Evolutionary conservation across 2,888 invertebrate genomes (phyloP).

Genomic region (Leucophenga montana): DNA sequence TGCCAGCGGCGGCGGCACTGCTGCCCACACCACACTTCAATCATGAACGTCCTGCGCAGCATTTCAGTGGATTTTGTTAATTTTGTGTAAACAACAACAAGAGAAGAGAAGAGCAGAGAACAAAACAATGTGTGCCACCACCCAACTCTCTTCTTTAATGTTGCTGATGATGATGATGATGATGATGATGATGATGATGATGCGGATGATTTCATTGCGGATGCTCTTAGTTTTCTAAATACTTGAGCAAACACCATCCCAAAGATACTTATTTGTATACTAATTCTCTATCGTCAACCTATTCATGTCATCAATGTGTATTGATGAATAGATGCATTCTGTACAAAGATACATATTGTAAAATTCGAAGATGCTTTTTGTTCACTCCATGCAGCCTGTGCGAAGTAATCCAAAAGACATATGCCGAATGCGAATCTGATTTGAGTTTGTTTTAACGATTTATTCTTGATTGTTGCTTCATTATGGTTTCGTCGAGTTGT

Average conservation of each 20-base stretch:
- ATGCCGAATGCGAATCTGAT: no score
- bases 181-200: not conserved
- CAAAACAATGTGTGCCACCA: conserved; percentile 46
- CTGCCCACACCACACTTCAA: conserved; percentile 11
- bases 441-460: no score
- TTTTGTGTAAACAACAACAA: conserved; percentile 52
- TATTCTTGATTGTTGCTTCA: no score
- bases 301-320: not conserved
- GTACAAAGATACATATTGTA: not conserved
- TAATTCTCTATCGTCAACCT: no score
- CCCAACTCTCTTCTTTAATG: no score
- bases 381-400: no score
- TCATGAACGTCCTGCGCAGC: not conserved
- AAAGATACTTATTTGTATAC: not conserved
- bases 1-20: conserved; percentile 18
- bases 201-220: not conserved
- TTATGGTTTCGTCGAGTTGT: no score
- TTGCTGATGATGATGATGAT: not conserved
- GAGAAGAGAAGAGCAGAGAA: no score
- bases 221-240: not conserved
- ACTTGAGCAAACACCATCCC: not conserved
- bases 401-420: no score
- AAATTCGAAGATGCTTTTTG: no score
- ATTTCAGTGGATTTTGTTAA: conserved; percentile 44
- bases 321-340: not conserved